A percentile compares a stretch with the other conserved stretches of the same genome.
phyloP scores from a whole-genome alignment of 2,113 vertebrate genomes.

The Danionella cerebrum region DNA sequence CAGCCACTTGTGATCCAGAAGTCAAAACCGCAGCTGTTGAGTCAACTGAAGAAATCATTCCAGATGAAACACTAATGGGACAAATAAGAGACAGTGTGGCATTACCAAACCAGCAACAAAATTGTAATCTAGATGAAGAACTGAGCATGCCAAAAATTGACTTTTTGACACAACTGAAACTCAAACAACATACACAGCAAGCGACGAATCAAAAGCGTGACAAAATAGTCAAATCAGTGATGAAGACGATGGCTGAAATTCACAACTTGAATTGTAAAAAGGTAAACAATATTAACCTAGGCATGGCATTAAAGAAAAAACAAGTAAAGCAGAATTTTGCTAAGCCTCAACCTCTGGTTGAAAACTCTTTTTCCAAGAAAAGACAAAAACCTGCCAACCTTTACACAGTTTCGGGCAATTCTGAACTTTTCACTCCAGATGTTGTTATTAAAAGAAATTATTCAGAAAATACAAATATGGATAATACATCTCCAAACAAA shows the following conservation, averaged over 20 bases:
- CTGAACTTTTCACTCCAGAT: slow-evolving; percentile 19
- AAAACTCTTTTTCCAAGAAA: not conserved
- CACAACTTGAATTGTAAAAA: not conserved
- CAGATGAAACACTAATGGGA: no score
- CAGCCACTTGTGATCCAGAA: no score
- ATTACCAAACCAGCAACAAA: not conserved
- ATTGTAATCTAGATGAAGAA: not conserved
- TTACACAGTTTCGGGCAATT: not conserved
- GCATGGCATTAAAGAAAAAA: not conserved
- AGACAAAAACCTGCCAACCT: not conserved
- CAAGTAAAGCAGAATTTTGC: not conserved
- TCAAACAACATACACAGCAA: not conserved
- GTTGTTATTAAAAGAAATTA: not conserved
- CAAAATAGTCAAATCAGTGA: not conserved
- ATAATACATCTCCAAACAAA: not conserved
- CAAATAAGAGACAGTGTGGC: not conserved
- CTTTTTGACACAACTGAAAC: not conserved
- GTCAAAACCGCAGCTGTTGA: not conserved
- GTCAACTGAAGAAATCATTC: not conserved
- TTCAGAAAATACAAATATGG: not conserved
- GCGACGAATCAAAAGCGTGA: not conserved
- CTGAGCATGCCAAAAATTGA: not conserved
- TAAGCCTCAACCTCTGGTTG: not conserved
- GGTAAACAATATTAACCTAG: not conserved
- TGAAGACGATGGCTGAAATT: not conserved